Evolutionary conservation across 64 coral and sea anemone genomes (phyloP).

Genomic region (Actinia tenebrosa): DNA sequence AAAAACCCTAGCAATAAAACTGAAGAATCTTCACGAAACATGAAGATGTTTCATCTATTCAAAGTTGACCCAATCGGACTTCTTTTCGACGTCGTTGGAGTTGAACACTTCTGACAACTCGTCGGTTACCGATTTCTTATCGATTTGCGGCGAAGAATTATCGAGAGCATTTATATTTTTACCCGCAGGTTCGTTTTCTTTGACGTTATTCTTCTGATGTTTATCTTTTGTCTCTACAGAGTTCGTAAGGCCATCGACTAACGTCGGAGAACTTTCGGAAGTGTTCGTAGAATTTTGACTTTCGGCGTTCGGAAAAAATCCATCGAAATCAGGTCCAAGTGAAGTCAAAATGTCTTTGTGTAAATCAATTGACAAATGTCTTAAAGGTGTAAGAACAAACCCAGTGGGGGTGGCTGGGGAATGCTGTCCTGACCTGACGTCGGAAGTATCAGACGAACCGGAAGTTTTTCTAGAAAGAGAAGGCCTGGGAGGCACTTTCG

Average conservation of each 20-base stretch:
- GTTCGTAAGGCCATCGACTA: slow-evolving; percentile 13
- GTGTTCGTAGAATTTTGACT: not conserved
- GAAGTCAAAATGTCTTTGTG: slow-evolving; percentile 41
- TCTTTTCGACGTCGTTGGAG: not conserved
- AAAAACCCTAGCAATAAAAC: not conserved
- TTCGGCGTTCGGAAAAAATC: slow-evolving; percentile 29
- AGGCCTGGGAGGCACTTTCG: not conserved
- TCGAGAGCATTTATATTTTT: not conserved
- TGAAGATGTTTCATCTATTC: not conserved
- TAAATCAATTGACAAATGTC: slow-evolving; percentile 39
- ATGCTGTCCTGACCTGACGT: slow-evolving; percentile 16
- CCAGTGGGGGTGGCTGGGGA: not conserved
- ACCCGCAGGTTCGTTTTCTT: not conserved
- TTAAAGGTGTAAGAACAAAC: slow-evolving; percentile 34
- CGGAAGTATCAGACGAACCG: slow-evolving; percentile 18
- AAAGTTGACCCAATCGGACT: not conserved
- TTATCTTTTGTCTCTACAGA: not conserved
- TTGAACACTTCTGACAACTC: not conserved
- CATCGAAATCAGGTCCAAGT: slow-evolving; percentile 33
- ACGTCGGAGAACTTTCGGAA: slow-evolving; percentile 11
- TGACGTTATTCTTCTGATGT: not conserved
- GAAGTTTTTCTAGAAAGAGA: not conserved
- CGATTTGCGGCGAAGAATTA: not conserved
- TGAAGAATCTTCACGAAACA: not conserved
- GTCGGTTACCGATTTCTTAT: not conserved